A percentile compares a stretch with the other conserved stretches of the same genome.
These are phyloP conservation scores for Flabesymbios commensalis DNA, from an alignment of 2,888 invertebrate genomes.

Conservation along the genomic window DNA sequence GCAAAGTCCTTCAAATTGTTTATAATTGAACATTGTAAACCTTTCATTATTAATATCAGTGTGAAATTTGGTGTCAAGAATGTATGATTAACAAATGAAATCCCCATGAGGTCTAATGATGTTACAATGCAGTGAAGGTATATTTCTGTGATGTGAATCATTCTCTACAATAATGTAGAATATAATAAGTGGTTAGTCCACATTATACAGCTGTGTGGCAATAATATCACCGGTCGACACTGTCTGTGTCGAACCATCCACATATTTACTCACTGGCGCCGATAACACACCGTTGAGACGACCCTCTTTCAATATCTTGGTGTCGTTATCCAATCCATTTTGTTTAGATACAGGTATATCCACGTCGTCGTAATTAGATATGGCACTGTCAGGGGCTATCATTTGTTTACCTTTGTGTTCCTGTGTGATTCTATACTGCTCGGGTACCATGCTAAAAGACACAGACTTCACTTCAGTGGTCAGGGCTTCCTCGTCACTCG, in stretches of 20 bases:
- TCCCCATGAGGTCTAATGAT: too few species aligned
- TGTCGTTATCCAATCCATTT: not conserved
- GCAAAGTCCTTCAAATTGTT: too few species aligned
- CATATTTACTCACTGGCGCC: not conserved
- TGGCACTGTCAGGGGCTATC: constrained; percentile 43
- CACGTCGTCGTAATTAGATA: not conserved
- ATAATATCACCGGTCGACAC: constrained; percentile 60
- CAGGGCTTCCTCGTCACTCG: constrained; percentile 19
- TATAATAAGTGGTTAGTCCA: too few species aligned
- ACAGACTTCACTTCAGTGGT: constrained; percentile 10
- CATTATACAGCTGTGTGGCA: constrained; percentile 60
- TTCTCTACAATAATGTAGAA: too few species aligned
- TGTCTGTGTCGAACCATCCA: constrained; percentile 28
- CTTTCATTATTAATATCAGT: too few species aligned
- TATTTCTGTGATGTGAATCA: too few species aligned
- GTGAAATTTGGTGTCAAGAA: too few species aligned
- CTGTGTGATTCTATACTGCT: constrained; percentile 43
- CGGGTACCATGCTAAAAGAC: not conserved
- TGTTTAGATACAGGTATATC: too few species aligned
- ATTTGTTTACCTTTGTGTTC: constrained; percentile 59
- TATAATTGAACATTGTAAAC: too few species aligned
- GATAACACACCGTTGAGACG: not conserved
- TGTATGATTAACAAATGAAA: too few species aligned
- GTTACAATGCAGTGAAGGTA: too few species aligned
- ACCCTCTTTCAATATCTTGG: not conserved